Base-by-base conservation (phyloP, 2,888 invertebrate species). In the Rosalia funebris region DNA sequence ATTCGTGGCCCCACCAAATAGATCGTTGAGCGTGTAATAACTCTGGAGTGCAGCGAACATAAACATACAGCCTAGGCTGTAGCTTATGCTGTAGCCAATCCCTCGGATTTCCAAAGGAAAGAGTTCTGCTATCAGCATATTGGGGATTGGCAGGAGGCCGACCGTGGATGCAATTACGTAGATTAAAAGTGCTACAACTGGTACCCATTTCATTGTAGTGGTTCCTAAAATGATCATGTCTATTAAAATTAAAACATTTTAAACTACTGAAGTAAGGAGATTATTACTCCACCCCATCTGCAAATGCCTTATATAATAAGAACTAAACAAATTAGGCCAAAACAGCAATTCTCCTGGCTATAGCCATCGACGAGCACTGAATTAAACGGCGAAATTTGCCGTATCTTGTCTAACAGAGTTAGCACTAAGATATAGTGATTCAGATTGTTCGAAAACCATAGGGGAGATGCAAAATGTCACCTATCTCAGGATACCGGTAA, bases 61-160 rank as follows among this genome's bases (percentile, higher is more conserved):
- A 1, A 86, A 74, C 17, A 85, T 67, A 67, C 86, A 85, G 0
- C 85, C 86, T 62, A 84, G 77, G 36, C 84, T 83, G 73, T 85
- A 85, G 5, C 86, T 85, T 63, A 62, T 52, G 25, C 57, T 64
- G 48, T 61, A 64, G 0, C 86, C 86, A 12, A 86, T 77, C 1
- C 87, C 86, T 32, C 87, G 81, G 37, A 87, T 86, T 63, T 86
- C 85, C 2, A 85, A 80, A 0, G 87, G 87, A 70, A 86, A 87
- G 4, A 87, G 75, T 78, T 87, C 87, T 0, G 87, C 87, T 0
- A 86, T 86, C 83, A 87, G 84, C 47, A 86, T 87, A 85, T 86
- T 87, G 0, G 87, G 87, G 15, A 87, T 85, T 2, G 85, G 85
- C 25, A 87, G 77, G 64, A 87, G 79, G 0, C 87, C 86, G 32